Evolutionary conservation across 2,113 vertebrate species (phyloP), one percentile per base, ranked within the genome.

Genomic region (Phasianus colchicus): DNA sequence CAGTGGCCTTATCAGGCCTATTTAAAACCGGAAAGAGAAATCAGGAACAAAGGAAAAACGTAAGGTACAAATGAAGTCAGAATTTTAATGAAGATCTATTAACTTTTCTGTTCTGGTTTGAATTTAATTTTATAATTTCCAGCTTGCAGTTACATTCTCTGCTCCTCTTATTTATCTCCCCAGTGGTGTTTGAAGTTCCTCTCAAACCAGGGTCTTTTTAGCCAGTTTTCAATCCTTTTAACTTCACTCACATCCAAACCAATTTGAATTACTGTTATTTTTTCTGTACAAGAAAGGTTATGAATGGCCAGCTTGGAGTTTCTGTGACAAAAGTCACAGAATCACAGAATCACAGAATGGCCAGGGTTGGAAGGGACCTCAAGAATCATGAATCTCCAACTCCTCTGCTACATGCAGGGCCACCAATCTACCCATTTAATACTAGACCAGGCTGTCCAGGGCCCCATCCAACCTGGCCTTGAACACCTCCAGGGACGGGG

Each of bases 191-290:
- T 88, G 65, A 88, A 88, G 81, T 50, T 79, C 6, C 42, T 89
- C 79, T 66, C 69, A 86, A 95, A 61, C 61, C 70, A 95, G 55
- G 22, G 16, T 25, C 69, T 92, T 85, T 91, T 83, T 73, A 93
- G 69, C 21, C 73, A 92, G 30, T 80, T 95, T 25, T 93, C 54
- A 85, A 8, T 85, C 34, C 38, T 91, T 93, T 85, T 52, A 55
- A 71, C 60, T 65, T 40, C 13, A 42, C 47, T 92, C n/a, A 29
- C n/a, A 32, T 85, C 45, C 64, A 92, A 90, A 85, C 58, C 24
- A 77, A 38, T 83, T 92, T 95, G 64, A 92, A 85, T 89, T 76
- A 67, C 34, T 74, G 48, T 22, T 90, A 34, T 55, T 65, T 72
- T 84, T 83, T 60, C 79, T 73, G 25, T 80, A 77, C 61, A 78